Evolutionary conservation across 1,140 invertebrate genomes (phyloP).

Genomic region (Tetraneura akinire): DNA sequence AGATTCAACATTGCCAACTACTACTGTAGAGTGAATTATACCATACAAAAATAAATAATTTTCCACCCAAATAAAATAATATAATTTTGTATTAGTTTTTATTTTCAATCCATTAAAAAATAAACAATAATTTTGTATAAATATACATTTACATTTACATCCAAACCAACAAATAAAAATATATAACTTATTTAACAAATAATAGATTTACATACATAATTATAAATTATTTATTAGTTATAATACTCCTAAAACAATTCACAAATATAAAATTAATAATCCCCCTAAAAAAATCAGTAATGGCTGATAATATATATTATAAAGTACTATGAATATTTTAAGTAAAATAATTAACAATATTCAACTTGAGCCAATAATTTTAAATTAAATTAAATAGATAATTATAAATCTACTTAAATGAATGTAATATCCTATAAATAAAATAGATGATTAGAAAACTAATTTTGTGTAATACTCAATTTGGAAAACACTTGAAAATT

Average conservation of each 20-base stretch:
- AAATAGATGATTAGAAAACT: background rate
- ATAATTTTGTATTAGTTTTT: background rate
- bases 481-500: background rate
- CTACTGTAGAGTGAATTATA: too few species aligned
- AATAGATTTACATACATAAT: slow-evolving; percentile 31
- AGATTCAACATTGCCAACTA: too few species aligned
- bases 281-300: background rate
- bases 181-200: slow-evolving; percentile 20
- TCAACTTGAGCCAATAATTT: background rate
- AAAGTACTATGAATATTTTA: background rate
- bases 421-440: slow-evolving; percentile 6
- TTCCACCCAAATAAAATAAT: background rate
- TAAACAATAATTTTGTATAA: background rate
- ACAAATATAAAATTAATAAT: slow-evolving; percentile 14
- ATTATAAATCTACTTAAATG: slow-evolving; percentile 22
- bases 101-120: background rate
- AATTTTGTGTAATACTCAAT: background rate
- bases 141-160: slow-evolving; percentile 34
- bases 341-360: background rate
- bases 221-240: background rate
- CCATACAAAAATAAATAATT: background rate
- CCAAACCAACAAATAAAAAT: slow-evolving; percentile 29
- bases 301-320: background rate
- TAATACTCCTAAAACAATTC: slow-evolving; percentile 19
- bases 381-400: too few species aligned